A percentile compares a stretch with the other conserved stretches of the same genome.
Conservation (phyloP, 1,140 invertebrate genomes). For the Lepidotrigona ventralis region DNA sequence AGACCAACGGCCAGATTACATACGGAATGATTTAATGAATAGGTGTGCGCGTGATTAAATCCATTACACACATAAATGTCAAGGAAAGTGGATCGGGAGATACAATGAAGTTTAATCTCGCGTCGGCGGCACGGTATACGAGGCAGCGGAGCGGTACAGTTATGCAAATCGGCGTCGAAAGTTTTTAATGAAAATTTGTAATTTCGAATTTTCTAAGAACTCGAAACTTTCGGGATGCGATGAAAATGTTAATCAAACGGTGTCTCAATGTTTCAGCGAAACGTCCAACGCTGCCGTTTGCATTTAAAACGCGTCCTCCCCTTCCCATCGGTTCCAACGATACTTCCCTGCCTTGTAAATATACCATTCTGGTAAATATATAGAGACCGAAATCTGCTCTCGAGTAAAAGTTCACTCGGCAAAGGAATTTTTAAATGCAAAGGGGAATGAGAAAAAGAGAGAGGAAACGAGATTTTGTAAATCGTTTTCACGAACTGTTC, state of each 20-base stretch:
- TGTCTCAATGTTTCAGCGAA: constrained; percentile 9
- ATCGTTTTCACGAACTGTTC: no score
- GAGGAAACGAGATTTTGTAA: no score
- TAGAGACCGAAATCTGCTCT: no score
- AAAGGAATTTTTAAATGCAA: no score
- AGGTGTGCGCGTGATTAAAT: background rate
- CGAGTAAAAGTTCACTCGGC: no score
- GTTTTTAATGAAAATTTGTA: constrained; percentile 76
- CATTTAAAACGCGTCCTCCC: constrained; percentile 56
- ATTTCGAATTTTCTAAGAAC: constrained; percentile 65
- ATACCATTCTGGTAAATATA: background rate
- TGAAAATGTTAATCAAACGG: constrained; percentile 72
- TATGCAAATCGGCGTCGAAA: constrained; percentile 68
- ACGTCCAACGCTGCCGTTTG: constrained; percentile 51
- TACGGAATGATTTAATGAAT: background rate
- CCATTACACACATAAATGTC: no score
- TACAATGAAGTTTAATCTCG: constrained; percentile 11
- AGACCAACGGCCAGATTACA: no score
- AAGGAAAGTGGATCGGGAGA: background rate
- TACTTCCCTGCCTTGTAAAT: background rate
- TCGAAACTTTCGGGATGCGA: constrained; percentile 59
- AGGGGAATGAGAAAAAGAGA: no score
- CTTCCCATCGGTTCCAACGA: background rate
- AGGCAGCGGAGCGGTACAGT: constrained; percentile 35
- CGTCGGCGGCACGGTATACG: background rate